Conservation (phyloP, 2,113 vertebrate species). For the Pavo muticus region DNA sequence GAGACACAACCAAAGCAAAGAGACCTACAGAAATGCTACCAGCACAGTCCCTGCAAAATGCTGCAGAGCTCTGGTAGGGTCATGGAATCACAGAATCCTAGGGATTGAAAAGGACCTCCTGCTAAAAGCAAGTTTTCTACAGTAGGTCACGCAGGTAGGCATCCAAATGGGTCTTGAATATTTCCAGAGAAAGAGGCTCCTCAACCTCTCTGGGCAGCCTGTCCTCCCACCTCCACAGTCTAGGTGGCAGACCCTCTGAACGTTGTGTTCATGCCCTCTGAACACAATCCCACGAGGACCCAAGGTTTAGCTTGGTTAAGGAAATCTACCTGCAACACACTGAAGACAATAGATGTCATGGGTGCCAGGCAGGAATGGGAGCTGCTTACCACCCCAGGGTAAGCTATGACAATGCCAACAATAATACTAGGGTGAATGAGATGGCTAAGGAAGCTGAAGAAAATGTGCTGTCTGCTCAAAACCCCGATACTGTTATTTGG, state of each 20-base stretch:
- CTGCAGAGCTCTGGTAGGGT: not conserved
- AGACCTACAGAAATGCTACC: not conserved
- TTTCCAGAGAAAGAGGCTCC: too few species aligned
- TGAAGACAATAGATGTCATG: not conserved
- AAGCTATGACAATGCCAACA: not conserved
- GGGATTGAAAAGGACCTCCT: too few species aligned
- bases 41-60: not conserved
- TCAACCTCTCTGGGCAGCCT: not conserved
- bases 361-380: not conserved
- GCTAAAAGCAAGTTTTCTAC: too few species aligned
- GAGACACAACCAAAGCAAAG: not conserved
- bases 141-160: too few species aligned
- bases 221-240: not conserved
- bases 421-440: not conserved
- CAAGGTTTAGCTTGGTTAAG: not conserved
- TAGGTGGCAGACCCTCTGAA: not conserved
- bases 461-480: not conserved
- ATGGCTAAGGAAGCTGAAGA: not conserved
- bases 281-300: accelerated
- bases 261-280: not conserved
- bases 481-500: not conserved
- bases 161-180: too few species aligned
- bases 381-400: not conserved
- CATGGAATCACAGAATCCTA: not conserved
- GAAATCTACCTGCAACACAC: not conserved